phyloP scores from a whole-genome alignment of 2,113 vertebrate species.

The Nanger granti region DNA sequence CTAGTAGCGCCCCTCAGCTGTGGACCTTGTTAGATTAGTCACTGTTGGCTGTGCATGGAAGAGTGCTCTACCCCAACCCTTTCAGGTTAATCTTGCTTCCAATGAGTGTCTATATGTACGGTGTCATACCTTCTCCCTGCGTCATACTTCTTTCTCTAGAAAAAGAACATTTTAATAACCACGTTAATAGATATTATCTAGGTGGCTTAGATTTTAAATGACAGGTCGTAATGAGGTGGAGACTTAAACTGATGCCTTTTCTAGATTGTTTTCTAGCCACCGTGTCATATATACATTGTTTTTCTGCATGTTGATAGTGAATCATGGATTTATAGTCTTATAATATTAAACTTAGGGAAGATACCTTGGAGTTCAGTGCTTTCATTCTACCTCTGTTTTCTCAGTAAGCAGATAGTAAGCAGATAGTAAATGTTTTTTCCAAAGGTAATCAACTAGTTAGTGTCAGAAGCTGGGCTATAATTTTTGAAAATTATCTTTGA shows the following conservation, averaged over 20 bases:
- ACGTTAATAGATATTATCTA: neutral
- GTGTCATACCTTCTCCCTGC: neutral
- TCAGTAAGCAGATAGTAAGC: neutral
- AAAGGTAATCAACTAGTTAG: neutral
- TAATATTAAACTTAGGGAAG: neutral
- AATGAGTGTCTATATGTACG: neutral
- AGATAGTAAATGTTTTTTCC: neutral
- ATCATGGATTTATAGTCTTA: neutral
- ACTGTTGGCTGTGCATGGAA: neutral
- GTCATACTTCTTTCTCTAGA: neutral
- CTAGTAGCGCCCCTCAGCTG: neutral
- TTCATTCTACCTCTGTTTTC: neutral
- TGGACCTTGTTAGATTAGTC: neutral
- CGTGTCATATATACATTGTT: neutral
- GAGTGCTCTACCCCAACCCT: neutral
- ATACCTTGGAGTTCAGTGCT: neutral
- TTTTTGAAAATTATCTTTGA: neutral
- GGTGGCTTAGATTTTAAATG: neutral
- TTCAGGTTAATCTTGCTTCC: neutral
- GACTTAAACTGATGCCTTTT: neutral
- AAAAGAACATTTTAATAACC: neutral
- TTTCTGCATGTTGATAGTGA: neutral
- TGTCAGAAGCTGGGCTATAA: neutral
- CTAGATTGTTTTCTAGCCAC: neutral
- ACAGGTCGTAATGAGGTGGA: neutral